A percentile compares a stretch with the other conserved stretches of the same genome.
Conservation (phyloP, 2,888 invertebrate species). For the Metopia argyrocephala region DNA sequence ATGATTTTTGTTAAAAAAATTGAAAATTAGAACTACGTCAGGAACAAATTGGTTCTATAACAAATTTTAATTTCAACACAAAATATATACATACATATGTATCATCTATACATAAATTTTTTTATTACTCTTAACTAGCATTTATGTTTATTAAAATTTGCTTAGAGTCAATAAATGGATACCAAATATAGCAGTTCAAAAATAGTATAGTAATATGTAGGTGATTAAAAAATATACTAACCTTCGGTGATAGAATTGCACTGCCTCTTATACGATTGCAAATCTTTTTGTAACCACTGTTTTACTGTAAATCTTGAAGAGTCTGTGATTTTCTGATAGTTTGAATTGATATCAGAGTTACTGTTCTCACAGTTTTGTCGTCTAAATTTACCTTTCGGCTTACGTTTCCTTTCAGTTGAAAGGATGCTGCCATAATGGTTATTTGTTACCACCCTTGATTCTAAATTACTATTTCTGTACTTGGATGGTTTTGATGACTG, state of each 20-base stretch:
- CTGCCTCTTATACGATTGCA: slow-evolving; percentile 68
- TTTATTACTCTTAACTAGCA: too few species aligned
- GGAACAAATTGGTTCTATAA: too few species aligned
- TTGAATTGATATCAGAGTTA: neutral
- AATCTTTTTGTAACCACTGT: slow-evolving; percentile 65
- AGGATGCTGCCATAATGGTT: slow-evolving; percentile 25
- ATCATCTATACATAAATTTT: too few species aligned
- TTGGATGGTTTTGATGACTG: slow-evolving; percentile 32
- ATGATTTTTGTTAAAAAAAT: too few species aligned
- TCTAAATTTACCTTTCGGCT: slow-evolving; percentile 40
- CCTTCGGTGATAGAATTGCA: slow-evolving; percentile 73
- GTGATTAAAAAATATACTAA: slow-evolving; percentile 63
- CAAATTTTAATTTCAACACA: too few species aligned
- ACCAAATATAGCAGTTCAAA: too few species aligned
- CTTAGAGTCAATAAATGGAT: too few species aligned
- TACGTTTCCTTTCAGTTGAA: slow-evolving; percentile 51
- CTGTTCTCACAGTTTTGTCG: slow-evolving; percentile 25
- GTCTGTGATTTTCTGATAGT: slow-evolving; percentile 21
- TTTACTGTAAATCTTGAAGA: slow-evolving; percentile 47
- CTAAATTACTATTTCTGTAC: slow-evolving; percentile 45
- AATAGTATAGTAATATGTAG: too few species aligned
- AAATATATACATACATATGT: too few species aligned
- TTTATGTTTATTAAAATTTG: too few species aligned
- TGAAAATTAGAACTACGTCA: too few species aligned
- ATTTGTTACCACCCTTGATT: slow-evolving; percentile 54